A percentile compares a stretch with the other conserved stretches of the same genome.
Conservation (phyloP, 2,797 vertebrate species). For the Gymnocypris eckloni region DNA sequence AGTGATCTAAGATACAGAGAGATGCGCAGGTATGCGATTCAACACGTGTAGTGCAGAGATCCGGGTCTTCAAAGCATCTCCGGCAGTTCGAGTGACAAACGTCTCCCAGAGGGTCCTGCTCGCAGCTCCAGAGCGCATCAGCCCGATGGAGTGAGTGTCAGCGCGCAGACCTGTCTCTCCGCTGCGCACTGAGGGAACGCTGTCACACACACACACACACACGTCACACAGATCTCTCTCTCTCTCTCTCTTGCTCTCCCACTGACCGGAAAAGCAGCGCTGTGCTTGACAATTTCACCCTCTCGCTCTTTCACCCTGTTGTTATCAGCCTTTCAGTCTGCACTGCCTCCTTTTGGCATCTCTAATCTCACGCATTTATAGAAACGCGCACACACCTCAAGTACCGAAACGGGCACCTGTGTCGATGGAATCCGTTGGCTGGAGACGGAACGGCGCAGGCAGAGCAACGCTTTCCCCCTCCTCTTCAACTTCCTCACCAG, state of each 20-base stretch:
- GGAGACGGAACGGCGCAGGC: slow-evolving; percentile 23
- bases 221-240: slow-evolving; percentile 53
- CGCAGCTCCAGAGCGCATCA: slow-evolving; percentile 64
- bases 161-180: slow-evolving; percentile 49
- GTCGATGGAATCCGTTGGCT: slow-evolving; percentile 34
- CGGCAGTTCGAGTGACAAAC: slow-evolving; percentile 65
- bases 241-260: slow-evolving; percentile 40
- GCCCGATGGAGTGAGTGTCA: slow-evolving; percentile 70
- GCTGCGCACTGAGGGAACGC: slow-evolving; percentile 29
- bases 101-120: slow-evolving; percentile 71
- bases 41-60: slow-evolving; percentile 44
- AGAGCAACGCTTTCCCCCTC: slow-evolving; percentile 1
- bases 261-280: slow-evolving; percentile 30
- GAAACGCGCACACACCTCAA: neutral
- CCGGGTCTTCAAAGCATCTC: slow-evolving; percentile 72
- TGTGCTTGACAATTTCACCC: slow-evolving; percentile 21
- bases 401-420: slow-evolving; percentile 28
- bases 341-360: slow-evolving; percentile 59
- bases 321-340: slow-evolving; percentile 1
- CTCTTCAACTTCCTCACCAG: slow-evolving; percentile 5
- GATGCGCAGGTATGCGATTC: slow-evolving; percentile 42
- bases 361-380: slow-evolving; percentile 65
- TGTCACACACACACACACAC: slow-evolving; percentile 41
- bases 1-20: slow-evolving; percentile 28
- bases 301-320: slow-evolving; percentile 15